Conservation (phyloP, 1,140 invertebrate species). For the Steinernema khuongi region DNA sequence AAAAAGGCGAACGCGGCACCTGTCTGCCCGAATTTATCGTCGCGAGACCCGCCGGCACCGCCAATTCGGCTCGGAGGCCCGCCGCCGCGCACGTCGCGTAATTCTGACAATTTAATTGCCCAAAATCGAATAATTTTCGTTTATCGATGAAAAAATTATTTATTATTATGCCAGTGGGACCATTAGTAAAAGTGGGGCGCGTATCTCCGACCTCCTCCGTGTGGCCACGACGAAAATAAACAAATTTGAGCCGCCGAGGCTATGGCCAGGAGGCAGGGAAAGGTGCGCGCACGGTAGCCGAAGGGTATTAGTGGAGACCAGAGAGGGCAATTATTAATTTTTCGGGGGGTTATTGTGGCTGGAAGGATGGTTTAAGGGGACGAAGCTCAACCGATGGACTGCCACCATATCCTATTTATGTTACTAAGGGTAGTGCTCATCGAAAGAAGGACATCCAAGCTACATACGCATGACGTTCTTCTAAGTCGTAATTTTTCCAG, state of each 20-base stretch:
- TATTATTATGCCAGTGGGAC: slow-evolving; percentile 12
- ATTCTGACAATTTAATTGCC: slow-evolving; percentile 17
- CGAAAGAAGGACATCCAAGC: too few species aligned
- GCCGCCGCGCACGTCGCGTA: slow-evolving; percentile 7
- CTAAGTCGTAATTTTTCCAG: too few species aligned
- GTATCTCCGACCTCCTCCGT: background rate
- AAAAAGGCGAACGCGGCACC: background rate
- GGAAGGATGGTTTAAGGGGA: too few species aligned
- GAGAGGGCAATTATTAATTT: too few species aligned
- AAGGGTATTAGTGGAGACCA: too few species aligned
- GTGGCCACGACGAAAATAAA: slow-evolving; percentile 3
- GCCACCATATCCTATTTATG: too few species aligned
- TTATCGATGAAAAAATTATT: slow-evolving; percentile 17
- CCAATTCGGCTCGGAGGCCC: background rate
- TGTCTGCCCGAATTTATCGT: slow-evolving; percentile 6
- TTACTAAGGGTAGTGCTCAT: too few species aligned
- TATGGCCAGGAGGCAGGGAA: too few species aligned
- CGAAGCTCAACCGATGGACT: too few species aligned
- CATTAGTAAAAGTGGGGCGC: slow-evolving; percentile 14
- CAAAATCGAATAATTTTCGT: slow-evolving; percentile 17
- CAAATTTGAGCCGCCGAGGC: slow-evolving; percentile 9
- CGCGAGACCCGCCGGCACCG: background rate
- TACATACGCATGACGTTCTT: too few species aligned
- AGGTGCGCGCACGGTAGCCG: too few species aligned
- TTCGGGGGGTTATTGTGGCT: too few species aligned